Percentiles rank a stretch among this genome's conserved stretches.
Conservation (phyloP, 2,797 vertebrate genomes). For the Rhinatrema bivittatum region DNA sequence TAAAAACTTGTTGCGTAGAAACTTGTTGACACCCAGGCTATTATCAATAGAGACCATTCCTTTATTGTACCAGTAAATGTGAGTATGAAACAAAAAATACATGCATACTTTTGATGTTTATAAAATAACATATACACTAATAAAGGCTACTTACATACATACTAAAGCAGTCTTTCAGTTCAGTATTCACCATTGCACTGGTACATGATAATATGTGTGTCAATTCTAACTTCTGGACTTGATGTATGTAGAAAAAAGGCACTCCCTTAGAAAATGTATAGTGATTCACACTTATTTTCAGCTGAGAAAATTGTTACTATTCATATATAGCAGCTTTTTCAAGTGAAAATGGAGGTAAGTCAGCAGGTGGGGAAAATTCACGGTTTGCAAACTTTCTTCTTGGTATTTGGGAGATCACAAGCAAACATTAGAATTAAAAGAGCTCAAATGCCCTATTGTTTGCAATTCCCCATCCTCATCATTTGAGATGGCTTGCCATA, state of each 20-base stretch:
- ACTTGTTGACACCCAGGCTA: too few species aligned
- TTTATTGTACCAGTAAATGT: too few species aligned
- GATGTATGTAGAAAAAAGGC: neutral
- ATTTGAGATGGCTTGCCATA: neutral
- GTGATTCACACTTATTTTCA: conserved; percentile 20
- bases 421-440: neutral
- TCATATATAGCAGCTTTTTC: conserved; percentile 6
- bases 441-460: neutral
- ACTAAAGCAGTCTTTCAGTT: too few species aligned
- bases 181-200: too few species aligned
- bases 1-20: too few species aligned
- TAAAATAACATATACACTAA: too few species aligned
- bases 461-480: neutral
- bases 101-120: too few species aligned
- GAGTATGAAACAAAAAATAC: too few species aligned
- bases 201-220: neutral
- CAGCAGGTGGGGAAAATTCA: neutral
- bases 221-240: too few species aligned
- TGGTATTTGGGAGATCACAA: neutral
- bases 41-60: too few species aligned
- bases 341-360: conserved; percentile 15
- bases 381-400: neutral
- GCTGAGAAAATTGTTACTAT: conserved; percentile 12
- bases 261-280: conserved; percentile 1
- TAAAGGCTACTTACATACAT: too few species aligned